Conservation (phyloP, 2,888 invertebrate genomes). For the Andrena bicolor region DNA sequence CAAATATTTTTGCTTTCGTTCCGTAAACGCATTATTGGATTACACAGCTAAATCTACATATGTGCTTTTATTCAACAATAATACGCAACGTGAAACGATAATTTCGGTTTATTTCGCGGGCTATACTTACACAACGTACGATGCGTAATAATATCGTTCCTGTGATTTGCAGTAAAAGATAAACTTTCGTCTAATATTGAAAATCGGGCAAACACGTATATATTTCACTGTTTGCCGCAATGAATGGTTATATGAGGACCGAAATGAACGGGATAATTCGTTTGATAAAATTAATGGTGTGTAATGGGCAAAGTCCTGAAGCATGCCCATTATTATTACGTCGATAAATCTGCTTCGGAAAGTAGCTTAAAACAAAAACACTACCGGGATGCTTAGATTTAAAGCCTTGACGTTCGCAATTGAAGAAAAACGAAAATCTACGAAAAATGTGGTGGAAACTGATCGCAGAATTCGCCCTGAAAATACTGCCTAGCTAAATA, state of each 20-base stretch:
- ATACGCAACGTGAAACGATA: not conserved
- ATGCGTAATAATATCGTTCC: not conserved
- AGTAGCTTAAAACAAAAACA: not conserved
- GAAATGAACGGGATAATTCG: constrained; percentile 5
- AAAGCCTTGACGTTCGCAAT: not conserved
- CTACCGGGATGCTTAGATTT: not conserved
- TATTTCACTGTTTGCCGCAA: not conserved
- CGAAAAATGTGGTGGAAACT: no score
- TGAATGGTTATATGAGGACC: not conserved
- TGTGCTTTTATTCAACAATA: not conserved
- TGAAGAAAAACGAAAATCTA: not conserved
- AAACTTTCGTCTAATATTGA: constrained; percentile 1
- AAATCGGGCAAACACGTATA: constrained; percentile 15
- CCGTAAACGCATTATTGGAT: not conserved
- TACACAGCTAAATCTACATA: not conserved
- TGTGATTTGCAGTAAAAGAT: not conserved
- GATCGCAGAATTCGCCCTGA: no score
- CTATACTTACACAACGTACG: not conserved
- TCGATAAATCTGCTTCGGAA: not conserved
- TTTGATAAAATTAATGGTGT: constrained; percentile 20
- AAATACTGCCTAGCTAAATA: no score
- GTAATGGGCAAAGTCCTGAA: constrained; percentile 3
- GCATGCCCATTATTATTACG: not conserved
- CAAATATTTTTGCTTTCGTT: not conserved
- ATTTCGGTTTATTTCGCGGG: not conserved